Evolutionary conservation across 2,797 vertebrate species (phyloP).

Genomic region (Xenops minutus): DNA sequence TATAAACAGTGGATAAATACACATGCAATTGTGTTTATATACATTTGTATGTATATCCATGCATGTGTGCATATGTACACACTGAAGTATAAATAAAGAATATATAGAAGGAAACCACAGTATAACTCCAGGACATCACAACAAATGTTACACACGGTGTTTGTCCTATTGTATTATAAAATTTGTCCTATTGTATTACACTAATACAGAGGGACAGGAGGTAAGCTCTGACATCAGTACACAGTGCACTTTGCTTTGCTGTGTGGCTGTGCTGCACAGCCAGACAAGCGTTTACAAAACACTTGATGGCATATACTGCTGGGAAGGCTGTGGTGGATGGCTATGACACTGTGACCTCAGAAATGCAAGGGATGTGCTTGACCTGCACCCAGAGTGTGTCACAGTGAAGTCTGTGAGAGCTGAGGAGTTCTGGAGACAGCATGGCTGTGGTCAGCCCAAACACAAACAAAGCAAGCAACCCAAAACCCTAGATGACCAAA

Average conservation of each 20-base stretch:
- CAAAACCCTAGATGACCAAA: not conserved
- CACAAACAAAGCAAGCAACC: not conserved
- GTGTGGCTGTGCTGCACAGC: rapidly evolving
- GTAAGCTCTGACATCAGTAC: not conserved
- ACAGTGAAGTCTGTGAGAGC: not conserved
- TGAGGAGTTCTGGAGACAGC: not conserved
- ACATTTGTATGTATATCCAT: not conserved
- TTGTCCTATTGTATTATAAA: not conserved
- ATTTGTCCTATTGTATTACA: not conserved
- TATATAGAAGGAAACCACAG: not conserved
- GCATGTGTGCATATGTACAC: not conserved
- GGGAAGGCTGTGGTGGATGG: not conserved
- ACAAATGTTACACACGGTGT: not conserved
- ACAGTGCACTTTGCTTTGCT: not conserved
- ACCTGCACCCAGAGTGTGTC: not conserved
- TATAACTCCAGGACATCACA: not conserved
- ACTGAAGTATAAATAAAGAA: not conserved
- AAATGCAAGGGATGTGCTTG: not conserved
- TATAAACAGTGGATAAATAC: not conserved
- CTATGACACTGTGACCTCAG: not conserved
- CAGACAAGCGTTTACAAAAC: not conserved
- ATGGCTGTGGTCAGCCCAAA: not conserved
- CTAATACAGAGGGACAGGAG: not conserved
- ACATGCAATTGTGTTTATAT: not conserved
- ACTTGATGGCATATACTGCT: not conserved